Conservation (phyloP, 2,797 vertebrate genomes). For the Alosa sapidissima region DNA sequence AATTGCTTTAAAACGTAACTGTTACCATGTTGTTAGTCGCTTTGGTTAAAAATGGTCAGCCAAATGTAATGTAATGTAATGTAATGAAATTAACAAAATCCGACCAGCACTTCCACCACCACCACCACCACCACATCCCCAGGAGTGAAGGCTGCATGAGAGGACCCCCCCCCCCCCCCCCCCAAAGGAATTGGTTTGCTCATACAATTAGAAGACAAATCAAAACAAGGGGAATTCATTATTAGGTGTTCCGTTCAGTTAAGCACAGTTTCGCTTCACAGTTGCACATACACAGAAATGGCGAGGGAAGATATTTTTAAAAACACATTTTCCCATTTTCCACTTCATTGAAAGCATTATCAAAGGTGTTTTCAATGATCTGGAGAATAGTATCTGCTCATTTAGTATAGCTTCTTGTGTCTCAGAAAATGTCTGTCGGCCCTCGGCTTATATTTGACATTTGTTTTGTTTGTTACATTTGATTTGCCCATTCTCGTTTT, state of each 20-base stretch:
- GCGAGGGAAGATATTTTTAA: no score
- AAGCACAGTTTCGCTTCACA: not conserved
- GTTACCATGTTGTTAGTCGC: no score
- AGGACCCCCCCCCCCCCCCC: not conserved
- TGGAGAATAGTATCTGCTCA: not conserved
- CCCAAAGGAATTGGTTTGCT: not conserved
- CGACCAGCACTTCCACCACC: not conserved
- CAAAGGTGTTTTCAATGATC: not conserved
- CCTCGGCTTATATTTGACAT: not conserved
- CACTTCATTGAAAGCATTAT: not conserved
- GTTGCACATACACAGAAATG: not conserved
- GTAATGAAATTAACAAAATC: slow-evolving; percentile 26
- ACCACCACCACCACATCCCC: not conserved
- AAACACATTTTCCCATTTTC: not conserved
- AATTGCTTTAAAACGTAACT: no score
- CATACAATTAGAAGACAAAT: not conserved
- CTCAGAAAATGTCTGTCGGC: not conserved
- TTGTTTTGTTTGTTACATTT: not conserved
- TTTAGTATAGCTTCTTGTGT: not conserved
- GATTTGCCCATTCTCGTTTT: not conserved
- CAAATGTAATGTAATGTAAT: no score
- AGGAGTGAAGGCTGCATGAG: not conserved
- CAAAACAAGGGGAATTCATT: not conserved
- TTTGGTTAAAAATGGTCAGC: no score
- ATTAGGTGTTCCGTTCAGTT: not conserved